Percentiles rank a stretch among this genome's conserved stretches.
These are phyloP conservation scores for Pachymerium ferrugineum DNA, from an alignment of 2,888 invertebrate genomes.

Conservation along the genomic window DNA sequence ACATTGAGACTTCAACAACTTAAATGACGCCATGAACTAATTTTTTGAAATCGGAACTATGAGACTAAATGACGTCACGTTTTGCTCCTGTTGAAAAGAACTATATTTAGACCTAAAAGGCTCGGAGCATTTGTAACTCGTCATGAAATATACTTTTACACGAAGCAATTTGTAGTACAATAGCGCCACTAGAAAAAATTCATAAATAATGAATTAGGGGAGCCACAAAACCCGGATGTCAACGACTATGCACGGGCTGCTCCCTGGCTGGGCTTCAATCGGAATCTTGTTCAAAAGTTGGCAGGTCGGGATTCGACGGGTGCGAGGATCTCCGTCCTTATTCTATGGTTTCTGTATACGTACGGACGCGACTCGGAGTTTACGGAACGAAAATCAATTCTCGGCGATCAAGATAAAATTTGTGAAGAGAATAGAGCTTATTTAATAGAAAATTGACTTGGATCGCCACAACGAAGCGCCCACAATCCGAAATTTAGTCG, in stretches of 20 bases:
- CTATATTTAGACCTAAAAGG: too few relatives aligned
- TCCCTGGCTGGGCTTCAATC: constrained; percentile 10
- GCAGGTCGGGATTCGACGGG: not conserved
- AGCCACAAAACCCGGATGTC: constrained; percentile 16
- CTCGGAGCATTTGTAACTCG: too few relatives aligned
- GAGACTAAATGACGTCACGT: too few relatives aligned
- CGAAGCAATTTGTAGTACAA: not conserved
- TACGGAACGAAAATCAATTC: not conserved
- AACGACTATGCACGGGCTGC: not conserved
- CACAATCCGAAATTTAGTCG: not conserved
- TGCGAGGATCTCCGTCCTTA: not conserved
- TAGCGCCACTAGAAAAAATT: not conserved
- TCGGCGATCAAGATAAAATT: not conserved
- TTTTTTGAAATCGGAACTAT: too few relatives aligned
- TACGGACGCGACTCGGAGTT: not conserved
- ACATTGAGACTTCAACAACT: too few relatives aligned
- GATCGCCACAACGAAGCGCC: not conserved
- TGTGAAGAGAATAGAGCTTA: not conserved
- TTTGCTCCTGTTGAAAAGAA: too few relatives aligned
- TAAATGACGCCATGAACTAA: too few relatives aligned
- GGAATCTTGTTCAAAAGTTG: constrained; percentile 32
- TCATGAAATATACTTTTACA: not conserved
- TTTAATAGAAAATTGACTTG: not conserved
- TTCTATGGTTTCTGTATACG: not conserved
- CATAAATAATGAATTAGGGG: not conserved